Evolutionary conservation across 2,888 invertebrate genomes (phyloP).

Genomic region (Tiliacea aurago): DNA sequence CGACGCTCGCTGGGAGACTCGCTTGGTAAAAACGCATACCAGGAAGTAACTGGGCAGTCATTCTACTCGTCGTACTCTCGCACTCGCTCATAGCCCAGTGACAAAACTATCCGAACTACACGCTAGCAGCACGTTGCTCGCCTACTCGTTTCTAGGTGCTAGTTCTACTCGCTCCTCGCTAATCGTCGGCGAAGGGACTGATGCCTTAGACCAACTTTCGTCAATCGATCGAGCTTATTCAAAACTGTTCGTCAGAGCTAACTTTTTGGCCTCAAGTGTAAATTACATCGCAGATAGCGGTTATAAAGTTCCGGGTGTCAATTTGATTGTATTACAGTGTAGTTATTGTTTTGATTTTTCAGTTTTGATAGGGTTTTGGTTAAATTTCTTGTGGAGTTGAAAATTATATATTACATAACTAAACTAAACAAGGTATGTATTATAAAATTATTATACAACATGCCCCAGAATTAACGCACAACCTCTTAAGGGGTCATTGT

Average conservation of each 20-base stretch:
- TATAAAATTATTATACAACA: too few relatives aligned
- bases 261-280: conserved; percentile 59
- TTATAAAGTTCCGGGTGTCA: conserved; percentile 40
- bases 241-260: conserved; percentile 36
- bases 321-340: conserved; percentile 41
- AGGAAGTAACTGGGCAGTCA: background rate
- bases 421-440: too few relatives aligned
- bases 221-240: conserved; percentile 43
- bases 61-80: background rate
- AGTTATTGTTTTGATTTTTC: background rate
- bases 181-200: too few relatives aligned
- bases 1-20: background rate
- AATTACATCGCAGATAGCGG: conserved; percentile 28
- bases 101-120: background rate
- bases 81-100: background rate
- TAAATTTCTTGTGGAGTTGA: too few relatives aligned
- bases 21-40: too few relatives aligned
- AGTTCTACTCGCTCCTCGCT: background rate
- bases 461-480: too few relatives aligned
- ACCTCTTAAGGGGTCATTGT: too few relatives aligned
- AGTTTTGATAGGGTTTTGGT: background rate
- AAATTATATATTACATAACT: too few relatives aligned
- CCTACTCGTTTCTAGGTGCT: background rate
- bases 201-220: conserved; percentile 16
- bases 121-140: too few relatives aligned